phyloP scores from a whole-genome alignment of 2,113 vertebrate species.

The Poecilia latipinna region DNA sequence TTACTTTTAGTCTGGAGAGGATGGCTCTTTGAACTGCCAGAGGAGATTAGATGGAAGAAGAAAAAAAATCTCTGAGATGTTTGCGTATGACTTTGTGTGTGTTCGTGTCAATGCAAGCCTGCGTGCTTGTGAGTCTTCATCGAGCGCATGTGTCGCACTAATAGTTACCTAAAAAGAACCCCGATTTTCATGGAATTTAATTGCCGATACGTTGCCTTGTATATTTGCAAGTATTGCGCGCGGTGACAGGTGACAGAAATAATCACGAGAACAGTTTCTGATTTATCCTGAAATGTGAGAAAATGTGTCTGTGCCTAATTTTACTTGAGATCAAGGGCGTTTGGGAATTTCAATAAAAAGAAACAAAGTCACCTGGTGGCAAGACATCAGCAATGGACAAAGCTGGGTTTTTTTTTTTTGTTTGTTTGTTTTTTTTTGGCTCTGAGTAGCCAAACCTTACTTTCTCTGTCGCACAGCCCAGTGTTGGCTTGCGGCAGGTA shows the following conservation, averaged over 20 bases:
- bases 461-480: conserved; percentile 7
- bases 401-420: conserved; percentile 24
- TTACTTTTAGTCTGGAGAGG: conserved; percentile 49
- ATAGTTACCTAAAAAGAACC: not conserved
- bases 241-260: not conserved
- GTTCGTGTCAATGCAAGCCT: not conserved
- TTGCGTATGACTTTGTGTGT: conserved; percentile 4
- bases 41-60: conserved; percentile 44
- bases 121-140: not conserved
- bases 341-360: conserved; percentile 58
- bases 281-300: conserved; percentile 12
- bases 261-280: conserved; percentile 1
- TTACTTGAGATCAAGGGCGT: conserved; percentile 57
- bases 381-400: conserved; percentile 52
- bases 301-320: conserved; percentile 15
- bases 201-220: conserved; percentile 9
- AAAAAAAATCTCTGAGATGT: conserved; percentile 35
- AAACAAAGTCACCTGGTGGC: conserved; percentile 55
- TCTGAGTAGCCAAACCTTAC: conserved; percentile 36
- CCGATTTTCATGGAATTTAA: conserved; percentile 13
- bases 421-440: conserved; percentile 24
- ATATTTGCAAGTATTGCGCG: conserved; percentile 1
- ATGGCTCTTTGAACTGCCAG: conserved; percentile 40
- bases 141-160: conserved; percentile 10
- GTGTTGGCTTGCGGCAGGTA: not conserved